Evolutionary conservation across 2,113 vertebrate species (phyloP).

Genomic region (Eptesicus fuscus): DNA sequence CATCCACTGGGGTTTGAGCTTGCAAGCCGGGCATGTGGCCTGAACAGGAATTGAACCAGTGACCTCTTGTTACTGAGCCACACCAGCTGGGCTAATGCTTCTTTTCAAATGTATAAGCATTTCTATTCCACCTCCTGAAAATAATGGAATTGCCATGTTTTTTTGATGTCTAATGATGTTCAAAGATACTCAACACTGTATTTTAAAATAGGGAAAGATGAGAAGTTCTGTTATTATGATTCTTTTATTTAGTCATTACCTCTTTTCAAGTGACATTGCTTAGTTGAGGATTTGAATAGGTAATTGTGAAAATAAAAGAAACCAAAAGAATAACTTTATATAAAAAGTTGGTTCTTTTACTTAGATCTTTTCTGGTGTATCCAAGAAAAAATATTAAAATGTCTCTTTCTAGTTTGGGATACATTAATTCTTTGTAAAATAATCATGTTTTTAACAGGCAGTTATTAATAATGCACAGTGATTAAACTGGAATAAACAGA

Average conservation of each 20-base stretch:
- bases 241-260: background rate
- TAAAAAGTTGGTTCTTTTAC: background rate
- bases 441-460: background rate
- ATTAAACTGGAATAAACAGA: background rate
- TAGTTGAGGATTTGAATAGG: background rate
- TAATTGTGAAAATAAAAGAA: background rate
- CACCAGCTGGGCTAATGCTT: background rate
- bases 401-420: background rate
- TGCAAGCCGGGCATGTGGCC: too few species aligned
- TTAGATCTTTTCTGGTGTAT: background rate
- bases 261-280: background rate
- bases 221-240: background rate
- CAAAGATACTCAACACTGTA: background rate
- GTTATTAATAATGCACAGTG: background rate
- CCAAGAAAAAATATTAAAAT: background rate
- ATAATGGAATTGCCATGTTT: background rate
- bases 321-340: background rate
- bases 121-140: background rate
- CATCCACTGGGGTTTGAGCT: too few species aligned
- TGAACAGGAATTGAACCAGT: too few species aligned
- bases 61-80: too few species aligned
- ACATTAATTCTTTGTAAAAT: background rate
- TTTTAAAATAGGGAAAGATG: background rate
- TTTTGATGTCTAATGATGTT: background rate
- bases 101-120: background rate